phyloP scores from a whole-genome alignment of 1,140 invertebrate genomes.

The Atta texana region DNA sequence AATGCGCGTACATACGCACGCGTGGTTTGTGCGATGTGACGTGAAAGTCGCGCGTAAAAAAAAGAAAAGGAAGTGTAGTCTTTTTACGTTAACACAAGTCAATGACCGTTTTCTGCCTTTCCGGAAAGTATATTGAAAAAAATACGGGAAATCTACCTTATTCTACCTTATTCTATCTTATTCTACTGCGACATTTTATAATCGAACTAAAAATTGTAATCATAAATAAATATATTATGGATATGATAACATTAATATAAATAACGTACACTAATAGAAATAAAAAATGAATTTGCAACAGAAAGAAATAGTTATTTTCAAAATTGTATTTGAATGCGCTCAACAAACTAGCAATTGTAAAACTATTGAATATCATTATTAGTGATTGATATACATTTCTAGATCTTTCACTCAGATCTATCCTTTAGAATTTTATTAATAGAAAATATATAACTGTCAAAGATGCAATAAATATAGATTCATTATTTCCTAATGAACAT shows the following conservation, averaged over 20 bases:
- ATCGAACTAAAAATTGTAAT: not conserved
- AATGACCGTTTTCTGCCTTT: conserved; percentile 34
- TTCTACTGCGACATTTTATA: not conserved
- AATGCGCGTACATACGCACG: conserved; percentile 65
- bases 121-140: conserved; percentile 4
- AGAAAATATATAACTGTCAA: not conserved
- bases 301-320: not conserved
- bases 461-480: not conserved
- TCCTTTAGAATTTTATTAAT: conserved; percentile 1
- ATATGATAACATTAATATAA: not conserved
- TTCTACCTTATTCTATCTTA: not conserved
- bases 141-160: not conserved
- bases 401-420: not conserved
- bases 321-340: not conserved
- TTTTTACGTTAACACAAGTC: conserved; percentile 62
- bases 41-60: conserved; percentile 65
- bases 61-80: conserved; percentile 17
- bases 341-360: not conserved
- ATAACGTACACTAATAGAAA: not conserved
- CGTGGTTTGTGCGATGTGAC: conserved; percentile 47
- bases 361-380: not conserved
- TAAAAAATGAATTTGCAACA: not conserved
- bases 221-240: not conserved
- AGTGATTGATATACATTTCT: not conserved
- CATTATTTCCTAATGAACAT: not conserved